These are phyloP conservation scores for Zosterops hypoxanthus DNA, from an alignment of 2,113 vertebrate genomes.

Conservation along the genomic window DNA sequence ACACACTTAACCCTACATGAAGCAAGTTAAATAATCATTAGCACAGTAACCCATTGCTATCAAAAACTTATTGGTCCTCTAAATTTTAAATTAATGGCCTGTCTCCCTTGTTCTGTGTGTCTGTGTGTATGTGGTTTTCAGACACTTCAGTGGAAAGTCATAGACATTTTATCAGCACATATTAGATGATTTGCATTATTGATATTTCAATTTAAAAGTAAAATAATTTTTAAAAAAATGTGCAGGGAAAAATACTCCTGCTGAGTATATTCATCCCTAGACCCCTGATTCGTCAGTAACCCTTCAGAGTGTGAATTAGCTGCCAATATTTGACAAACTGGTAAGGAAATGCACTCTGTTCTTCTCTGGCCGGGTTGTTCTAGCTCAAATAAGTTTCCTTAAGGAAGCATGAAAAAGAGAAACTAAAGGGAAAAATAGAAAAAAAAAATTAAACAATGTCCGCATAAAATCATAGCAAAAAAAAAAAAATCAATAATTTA, in stretches of 20 bases:
- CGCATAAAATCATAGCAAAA: background rate
- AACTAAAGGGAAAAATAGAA: background rate
- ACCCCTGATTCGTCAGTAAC: background rate
- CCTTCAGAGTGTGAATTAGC: background rate
- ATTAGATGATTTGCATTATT: constrained; percentile 31
- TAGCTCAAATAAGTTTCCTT: background rate
- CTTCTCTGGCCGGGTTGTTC: background rate
- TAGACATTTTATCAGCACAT: background rate
- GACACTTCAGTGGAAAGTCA: constrained; percentile 6
- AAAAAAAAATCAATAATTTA: background rate
- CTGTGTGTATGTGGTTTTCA: background rate
- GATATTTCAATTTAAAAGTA: constrained; percentile 42
- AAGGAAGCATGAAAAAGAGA: background rate
- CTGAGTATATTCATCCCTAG: background rate
- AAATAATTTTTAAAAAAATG: background rate
- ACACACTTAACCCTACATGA: constrained; percentile 53
- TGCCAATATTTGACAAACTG: background rate
- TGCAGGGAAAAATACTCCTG: background rate
- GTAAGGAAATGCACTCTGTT: background rate
- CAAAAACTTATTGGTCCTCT: constrained; percentile 63
- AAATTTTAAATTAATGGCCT: constrained; percentile 59
- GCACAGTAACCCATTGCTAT: constrained; percentile 55
- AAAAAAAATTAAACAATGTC: background rate
- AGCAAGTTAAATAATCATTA: constrained; percentile 60
- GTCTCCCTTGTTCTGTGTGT: background rate